Evolutionary conservation across 2,113 vertebrate genomes (phyloP), one percentile per base, ranked within the genome.

Genomic region (Stigmatopora argus): DNA sequence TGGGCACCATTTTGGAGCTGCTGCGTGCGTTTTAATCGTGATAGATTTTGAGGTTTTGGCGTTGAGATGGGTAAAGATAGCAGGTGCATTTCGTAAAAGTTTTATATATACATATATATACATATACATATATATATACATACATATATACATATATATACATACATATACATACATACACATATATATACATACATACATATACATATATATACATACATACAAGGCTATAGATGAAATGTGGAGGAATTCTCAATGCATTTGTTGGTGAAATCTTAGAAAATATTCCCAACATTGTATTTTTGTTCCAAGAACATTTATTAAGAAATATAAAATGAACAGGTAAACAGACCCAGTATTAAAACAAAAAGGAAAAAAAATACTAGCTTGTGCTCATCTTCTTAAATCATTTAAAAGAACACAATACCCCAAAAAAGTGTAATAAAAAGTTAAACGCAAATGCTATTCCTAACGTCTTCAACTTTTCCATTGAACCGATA

Each of bases 221-320:
- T n/a, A n/a, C n/a, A n/a, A 31, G 26, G 26, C 51, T 53, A 12
- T 18, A 66, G 67, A 73, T 1, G 10, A 70, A 73, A 71, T 41
- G 56, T 62, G 53, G 65, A 62, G 56, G 70, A 72, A 69, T 74
- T 75, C 34, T 55, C 48, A 58, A 46, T 14, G 68, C 49, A 57
- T 77, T 80, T 73, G 75, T 69, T 46, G 64, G 67, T 67, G 73
- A 77, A 68, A 56, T 78, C 61, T 64, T 49, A 34, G 8, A 4
- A 15, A 2, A 23, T 61, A 14, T 5, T 38, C 57, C 15, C 31
- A 41, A 38, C 14, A 12, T 1, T 55, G 52, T 12, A 55, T 6
- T 44, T 35, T 19, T 5, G 5, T 44, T 19, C 6, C n/a, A 44
- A 61, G 52, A 61, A 61, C 6, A 19, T 81, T 79, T 83, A 81